These are phyloP conservation scores for Mythimna pallens DNA, from an alignment of 2,888 invertebrate genomes.

Conservation along the genomic window DNA sequence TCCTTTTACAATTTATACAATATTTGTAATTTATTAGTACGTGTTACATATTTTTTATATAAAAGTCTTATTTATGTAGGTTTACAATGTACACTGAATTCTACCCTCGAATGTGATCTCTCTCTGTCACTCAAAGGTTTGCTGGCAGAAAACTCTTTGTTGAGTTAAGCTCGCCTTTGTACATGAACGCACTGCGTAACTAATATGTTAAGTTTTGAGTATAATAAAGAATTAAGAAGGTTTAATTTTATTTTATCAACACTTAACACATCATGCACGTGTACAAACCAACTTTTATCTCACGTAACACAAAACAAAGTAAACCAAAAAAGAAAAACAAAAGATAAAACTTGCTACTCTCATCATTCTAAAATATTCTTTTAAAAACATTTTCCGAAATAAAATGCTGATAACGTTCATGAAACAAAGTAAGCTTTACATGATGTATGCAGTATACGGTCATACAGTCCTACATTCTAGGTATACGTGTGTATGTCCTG, in stretches of 20 bases:
- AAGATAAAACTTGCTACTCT: conserved; percentile 23
- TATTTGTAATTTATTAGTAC: too few species aligned
- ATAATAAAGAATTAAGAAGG: too few species aligned
- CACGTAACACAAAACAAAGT: conserved; percentile 3
- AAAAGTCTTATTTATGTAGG: too few species aligned
- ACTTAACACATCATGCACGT: neutral
- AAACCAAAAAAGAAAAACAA: conserved; percentile 10
- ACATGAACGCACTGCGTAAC: too few species aligned
- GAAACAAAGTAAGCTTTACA: conserved; percentile 39
- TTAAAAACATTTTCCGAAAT: conserved; percentile 36
- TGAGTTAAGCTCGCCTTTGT: too few species aligned
- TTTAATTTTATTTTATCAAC: neutral
- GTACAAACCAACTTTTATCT: neutral
- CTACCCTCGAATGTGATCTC: too few species aligned
- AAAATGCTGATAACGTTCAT: conserved; percentile 38
- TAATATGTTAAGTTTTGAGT: too few species aligned
- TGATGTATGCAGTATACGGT: conserved; percentile 17
- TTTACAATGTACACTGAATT: too few species aligned
- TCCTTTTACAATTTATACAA: too few species aligned
- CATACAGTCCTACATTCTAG: neutral
- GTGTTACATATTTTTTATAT: too few species aligned
- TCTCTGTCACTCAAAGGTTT: too few species aligned
- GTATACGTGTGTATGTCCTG: conserved; percentile 50
- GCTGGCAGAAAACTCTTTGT: too few species aligned
- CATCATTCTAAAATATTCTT: conserved; percentile 45